Conservation (phyloP, 2,113 vertebrate genomes). For the Cochlearius cochlearius region DNA sequence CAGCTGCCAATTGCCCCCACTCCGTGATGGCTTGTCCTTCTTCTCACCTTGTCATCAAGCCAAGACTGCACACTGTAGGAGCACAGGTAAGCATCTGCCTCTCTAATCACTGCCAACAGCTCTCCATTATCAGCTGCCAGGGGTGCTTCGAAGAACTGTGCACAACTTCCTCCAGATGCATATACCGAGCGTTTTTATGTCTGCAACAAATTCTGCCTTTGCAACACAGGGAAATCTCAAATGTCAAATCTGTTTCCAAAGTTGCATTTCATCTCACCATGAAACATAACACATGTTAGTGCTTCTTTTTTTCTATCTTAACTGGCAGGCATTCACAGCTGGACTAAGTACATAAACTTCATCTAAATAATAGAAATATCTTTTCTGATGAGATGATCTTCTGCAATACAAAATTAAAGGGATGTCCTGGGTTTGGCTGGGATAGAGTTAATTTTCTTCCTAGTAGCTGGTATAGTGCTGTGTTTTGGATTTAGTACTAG, state of each 20-base stretch:
- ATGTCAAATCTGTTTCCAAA: conserved; percentile 16
- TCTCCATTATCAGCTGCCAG: conserved; percentile 73
- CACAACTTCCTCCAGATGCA: conserved; percentile 56
- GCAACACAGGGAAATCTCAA: conserved; percentile 17
- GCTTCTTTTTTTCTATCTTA: background rate
- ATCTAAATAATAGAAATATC: background rate
- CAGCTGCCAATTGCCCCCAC: conserved; percentile 77
- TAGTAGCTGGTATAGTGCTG: no score
- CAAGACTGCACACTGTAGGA: conserved; percentile 72
- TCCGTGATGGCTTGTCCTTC: conserved; percentile 77
- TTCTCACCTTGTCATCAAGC: conserved; percentile 79
- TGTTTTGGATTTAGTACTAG: no score
- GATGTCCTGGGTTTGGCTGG: no score
- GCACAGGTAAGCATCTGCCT: conserved; percentile 81
- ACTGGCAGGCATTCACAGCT: background rate
- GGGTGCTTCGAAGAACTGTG: conserved; percentile 53
- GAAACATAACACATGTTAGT: background rate
- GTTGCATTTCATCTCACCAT: conserved; percentile 22
- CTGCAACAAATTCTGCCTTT: conserved; percentile 30
- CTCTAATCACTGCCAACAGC: conserved; percentile 74
- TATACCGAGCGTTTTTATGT: conserved; percentile 19
- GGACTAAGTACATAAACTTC: background rate
- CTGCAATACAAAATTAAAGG: conserved; percentile 11
- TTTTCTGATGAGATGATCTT: background rate
- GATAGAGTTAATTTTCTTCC: no score